phyloP scores from a whole-genome alignment of 2,888 invertebrate species.

The Andrena camellia region DNA sequence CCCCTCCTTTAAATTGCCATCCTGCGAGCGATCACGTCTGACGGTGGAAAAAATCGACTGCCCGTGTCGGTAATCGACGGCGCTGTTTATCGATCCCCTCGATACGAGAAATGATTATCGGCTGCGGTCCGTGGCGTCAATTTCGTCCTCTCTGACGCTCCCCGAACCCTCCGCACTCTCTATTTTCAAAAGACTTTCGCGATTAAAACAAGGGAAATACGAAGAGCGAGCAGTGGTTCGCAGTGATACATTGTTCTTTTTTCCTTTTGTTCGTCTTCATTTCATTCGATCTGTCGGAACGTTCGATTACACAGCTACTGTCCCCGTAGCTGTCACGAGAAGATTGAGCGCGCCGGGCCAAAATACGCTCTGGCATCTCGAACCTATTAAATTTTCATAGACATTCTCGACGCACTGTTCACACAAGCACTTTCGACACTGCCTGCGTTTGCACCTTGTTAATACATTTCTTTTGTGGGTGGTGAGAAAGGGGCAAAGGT shows the following conservation, averaged over 20 bases:
- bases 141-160: neutral
- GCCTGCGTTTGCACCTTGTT: neutral
- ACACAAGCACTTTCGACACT: slow-evolving; percentile 18
- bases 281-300: slow-evolving; percentile 30
- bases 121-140: neutral
- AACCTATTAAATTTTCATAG: neutral
- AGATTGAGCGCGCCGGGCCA: neutral
- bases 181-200: neutral
- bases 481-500: neutral
- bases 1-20: neutral
- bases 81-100: neutral
- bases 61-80: neutral
- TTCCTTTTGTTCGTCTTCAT: slow-evolving; percentile 55
- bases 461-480: neutral
- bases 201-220: slow-evolving; percentile 2
- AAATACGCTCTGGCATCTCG: neutral
- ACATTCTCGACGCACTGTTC: slow-evolving; percentile 22
- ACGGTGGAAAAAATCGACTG: neutral
- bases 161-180: neutral
- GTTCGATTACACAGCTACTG: neutral
- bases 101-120: neutral
- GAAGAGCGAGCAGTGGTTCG: neutral
- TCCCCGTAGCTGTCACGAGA: neutral
- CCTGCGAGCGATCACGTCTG: neutral
- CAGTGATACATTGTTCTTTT: slow-evolving; percentile 30